Percentiles rank a stretch among this genome's conserved stretches.
Conservation (phyloP, 2,113 vertebrate species). For the Oryzias curvinotus region DNA sequence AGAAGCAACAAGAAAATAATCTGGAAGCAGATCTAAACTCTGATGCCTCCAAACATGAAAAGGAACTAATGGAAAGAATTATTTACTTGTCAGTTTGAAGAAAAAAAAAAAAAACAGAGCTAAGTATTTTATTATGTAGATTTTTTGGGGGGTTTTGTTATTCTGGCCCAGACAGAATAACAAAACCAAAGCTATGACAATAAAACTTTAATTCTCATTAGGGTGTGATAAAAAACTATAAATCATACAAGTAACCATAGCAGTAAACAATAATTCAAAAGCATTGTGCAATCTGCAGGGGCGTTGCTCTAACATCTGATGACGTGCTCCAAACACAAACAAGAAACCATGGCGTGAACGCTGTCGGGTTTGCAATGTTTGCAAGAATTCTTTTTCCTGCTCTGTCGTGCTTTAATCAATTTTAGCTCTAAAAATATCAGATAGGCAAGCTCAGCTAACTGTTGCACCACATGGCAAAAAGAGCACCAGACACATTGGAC, state of each 20-base stretch:
- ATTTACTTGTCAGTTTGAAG: too few relatives aligned
- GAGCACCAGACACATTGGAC: constrained; percentile 25
- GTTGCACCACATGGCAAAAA: background rate
- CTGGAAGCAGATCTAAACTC: background rate
- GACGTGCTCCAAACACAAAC: background rate
- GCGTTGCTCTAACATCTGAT: background rate
- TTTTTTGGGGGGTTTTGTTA: too few relatives aligned
- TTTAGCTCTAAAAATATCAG: background rate
- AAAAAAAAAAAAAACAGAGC: too few relatives aligned
- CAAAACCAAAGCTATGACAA: constrained; percentile 19
- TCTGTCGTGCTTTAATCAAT: background rate
- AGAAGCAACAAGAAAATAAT: background rate
- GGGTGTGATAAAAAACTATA: constrained; percentile 6
- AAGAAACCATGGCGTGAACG: background rate
- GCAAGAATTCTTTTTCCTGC: background rate
- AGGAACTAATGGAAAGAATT: background rate
- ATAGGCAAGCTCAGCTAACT: background rate
- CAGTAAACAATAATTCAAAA: constrained; percentile 8
- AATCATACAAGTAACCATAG: constrained; percentile 7
- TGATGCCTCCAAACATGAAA: background rate
- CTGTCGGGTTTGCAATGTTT: background rate
- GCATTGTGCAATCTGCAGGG: constrained; percentile 7
- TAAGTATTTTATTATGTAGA: too few relatives aligned
- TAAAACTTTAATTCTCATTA: constrained; percentile 15
- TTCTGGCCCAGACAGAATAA: too few relatives aligned